phyloP scores from a whole-genome alignment of 1,140 invertebrate species.

The Drosophila ercepeae region DNA sequence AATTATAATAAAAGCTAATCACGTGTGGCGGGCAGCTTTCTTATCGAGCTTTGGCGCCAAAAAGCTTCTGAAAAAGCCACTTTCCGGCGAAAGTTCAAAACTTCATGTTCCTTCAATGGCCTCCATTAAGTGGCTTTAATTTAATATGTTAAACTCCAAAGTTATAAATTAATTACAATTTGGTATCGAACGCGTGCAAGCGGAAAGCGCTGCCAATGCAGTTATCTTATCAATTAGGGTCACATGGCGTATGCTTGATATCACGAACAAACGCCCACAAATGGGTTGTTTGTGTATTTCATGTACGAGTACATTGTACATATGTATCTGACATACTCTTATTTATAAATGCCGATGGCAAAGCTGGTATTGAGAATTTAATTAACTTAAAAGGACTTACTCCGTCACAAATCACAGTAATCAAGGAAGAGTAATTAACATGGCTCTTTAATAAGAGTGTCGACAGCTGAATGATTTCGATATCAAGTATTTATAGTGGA shows the following conservation, averaged over 20 bases:
- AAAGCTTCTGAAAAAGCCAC: neutral
- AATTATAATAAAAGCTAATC: conserved; percentile 26
- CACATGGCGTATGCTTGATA: conserved; percentile 22
- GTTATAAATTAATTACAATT: conserved; percentile 18
- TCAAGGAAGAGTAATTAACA: conserved; percentile 30
- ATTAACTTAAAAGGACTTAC: conserved; percentile 45
- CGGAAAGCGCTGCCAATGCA: conserved; percentile 23
- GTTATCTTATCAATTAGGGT: conserved; percentile 17
- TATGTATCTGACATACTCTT: neutral
- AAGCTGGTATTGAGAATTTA: conserved; percentile 20
- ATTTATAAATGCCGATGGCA: conserved; percentile 17
- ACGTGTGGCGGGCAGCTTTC: conserved; percentile 56
- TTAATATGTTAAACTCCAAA: conserved; percentile 36
- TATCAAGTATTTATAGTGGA: conserved; percentile 44
- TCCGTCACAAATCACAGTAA: conserved; percentile 28
- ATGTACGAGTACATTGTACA: neutral
- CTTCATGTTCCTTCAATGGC: conserved; percentile 1
- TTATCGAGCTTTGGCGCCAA: conserved; percentile 37
- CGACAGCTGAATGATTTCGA: conserved; percentile 24
- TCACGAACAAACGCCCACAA: neutral
- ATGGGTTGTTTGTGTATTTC: neutral
- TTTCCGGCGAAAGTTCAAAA: conserved; percentile 5
- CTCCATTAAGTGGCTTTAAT: conserved; percentile 5
- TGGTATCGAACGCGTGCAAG: conserved; percentile 23
- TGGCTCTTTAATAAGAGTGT: conserved; percentile 27